Evolutionary conservation across 37 sponge, comb jelly and placozoan species (phyloP), one percentile per base, ranked within the genome.

Genomic region (Halichondria panicea): DNA sequence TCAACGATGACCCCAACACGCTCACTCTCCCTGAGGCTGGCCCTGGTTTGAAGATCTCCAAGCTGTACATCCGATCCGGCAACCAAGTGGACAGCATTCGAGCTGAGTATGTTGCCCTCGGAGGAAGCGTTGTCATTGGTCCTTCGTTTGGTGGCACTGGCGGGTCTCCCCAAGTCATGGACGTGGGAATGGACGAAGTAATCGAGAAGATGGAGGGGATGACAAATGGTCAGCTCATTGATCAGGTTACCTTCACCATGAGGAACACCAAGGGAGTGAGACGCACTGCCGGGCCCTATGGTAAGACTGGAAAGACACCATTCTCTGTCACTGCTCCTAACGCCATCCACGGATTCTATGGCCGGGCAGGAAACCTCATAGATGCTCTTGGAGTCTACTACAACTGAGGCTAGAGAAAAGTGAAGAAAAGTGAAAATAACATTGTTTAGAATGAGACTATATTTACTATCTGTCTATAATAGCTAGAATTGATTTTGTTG

Each of bases 71-170:
- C 44, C 52, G 70, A 27, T 46, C 42, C 46, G 70, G 70, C 3
- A 43, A 69, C 8, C 70, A 69, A 21, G 70, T 69, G 7, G 46
- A 46, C 70, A 44, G 70, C 52, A 45, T 69, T 32, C 38, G 44
- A 25, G 70, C 53, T n/a, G 46, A 40, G 38, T 69, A 69, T 31
- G 1, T 38, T 8, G 46, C 44, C 11, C 45, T 43, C 24, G 70
- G 46, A 6, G 52, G 33, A 40, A 43, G 21, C 25, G 42, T 69
- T 0, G 11, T 32, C 9, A 21, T 27, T n/a, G 50, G 45, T 43
- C 27, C 53, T 46, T 19, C 33, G 4, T 32, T 28, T 32, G 70
- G 70, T 13, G 70, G 46, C 9, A 65, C 21, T 45, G 70, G 45
- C 27, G 70, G 34, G n/a, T 5, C 30, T 0, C 45, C 5, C 8